Base-by-base conservation (phyloP, 2,888 invertebrate species). In the Stenchaetothrips biformis region DNA sequence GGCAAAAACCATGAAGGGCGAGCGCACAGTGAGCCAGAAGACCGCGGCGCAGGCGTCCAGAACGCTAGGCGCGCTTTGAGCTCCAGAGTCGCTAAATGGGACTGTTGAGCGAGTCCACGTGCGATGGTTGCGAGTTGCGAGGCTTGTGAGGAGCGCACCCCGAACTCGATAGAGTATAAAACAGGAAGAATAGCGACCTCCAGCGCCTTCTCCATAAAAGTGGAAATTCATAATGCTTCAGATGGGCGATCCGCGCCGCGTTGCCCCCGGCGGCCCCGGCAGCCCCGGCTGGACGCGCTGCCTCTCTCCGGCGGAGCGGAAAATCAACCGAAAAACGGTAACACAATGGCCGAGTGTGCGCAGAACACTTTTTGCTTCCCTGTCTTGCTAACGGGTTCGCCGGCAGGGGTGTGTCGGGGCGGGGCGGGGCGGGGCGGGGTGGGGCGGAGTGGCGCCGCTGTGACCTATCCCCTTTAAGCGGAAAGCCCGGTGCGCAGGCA, bases 391-490 rank as follows among this genome's bases (percentile, higher is more conserved):
- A 53, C 53, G 53, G 53, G 53, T 53, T 13, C 53, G 53, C 53
- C 8, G 13, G 53, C 53, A 53, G 13, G 53, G 13, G 53, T 13
- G n/a, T 7, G 62, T 2, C 62, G 62, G 67, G 67, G 67, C 18
- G 67, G 62, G 62, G 62, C 18, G n/a, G 62, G 62, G 62, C 18
- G 62, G 13, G 62, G 13, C 62, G 18, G 49, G 49, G 49, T 11
- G 53, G 53, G 7, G 2, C 13, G 53, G 16, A 16, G 67, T 21
- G 67, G 25, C 67, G 67, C 67, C 11, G 21, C 53, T 25, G 67
- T 74, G 67, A 74, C 67, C 67, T 74, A 74, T 74, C 67, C 67
- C 67, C 67, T 74, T 74, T 74, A 74, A 74, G 25, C 59, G 59
- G 59, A 16, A 18, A 25, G 67, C 67, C 67, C 67, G 67, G 67